Conservation (phyloP, 2,888 invertebrate genomes). For the Asteroscopus sphinx region DNA sequence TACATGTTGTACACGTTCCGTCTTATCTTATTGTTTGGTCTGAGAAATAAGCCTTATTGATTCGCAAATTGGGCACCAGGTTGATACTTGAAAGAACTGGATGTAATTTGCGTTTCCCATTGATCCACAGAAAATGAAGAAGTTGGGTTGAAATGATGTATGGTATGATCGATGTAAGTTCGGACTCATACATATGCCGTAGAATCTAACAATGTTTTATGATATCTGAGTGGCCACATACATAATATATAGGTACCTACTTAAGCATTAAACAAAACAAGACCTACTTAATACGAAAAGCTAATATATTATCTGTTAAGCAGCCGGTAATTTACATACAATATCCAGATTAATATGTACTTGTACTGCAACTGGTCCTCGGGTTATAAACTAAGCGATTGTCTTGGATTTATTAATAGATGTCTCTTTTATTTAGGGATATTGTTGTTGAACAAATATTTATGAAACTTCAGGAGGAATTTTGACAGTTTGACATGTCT, state of each 20-base stretch:
- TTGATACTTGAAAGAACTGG: no score
- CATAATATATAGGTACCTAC: not conserved
- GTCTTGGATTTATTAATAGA: constrained; percentile 33
- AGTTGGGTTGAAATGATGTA: no score
- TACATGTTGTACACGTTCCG: no score
- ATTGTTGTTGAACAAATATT: constrained; percentile 1
- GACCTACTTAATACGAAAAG: constrained; percentile 19
- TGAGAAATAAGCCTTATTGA: no score
- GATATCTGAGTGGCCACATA: not conserved
- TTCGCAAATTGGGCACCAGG: no score
- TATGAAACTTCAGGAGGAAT: not conserved
- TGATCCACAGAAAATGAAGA: no score
- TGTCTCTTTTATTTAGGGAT: constrained; percentile 16
- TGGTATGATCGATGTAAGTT: no score
- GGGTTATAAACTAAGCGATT: constrained; percentile 20
- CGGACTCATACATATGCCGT: no score
- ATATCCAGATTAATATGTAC: constrained; percentile 44
- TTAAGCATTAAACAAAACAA: constrained; percentile 33
- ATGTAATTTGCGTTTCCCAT: no score
- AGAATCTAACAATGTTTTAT: no score
- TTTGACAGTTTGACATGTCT: no score
- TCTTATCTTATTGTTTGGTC: no score
- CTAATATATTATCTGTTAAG: constrained; percentile 39
- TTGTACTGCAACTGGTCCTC: constrained; percentile 7
- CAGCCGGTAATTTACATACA: constrained; percentile 45